Percentiles rank a stretch among this genome's conserved stretches.
phyloP scores from a whole-genome alignment of 2,113 vertebrate genomes.

The Malaclemys terrapin region DNA sequence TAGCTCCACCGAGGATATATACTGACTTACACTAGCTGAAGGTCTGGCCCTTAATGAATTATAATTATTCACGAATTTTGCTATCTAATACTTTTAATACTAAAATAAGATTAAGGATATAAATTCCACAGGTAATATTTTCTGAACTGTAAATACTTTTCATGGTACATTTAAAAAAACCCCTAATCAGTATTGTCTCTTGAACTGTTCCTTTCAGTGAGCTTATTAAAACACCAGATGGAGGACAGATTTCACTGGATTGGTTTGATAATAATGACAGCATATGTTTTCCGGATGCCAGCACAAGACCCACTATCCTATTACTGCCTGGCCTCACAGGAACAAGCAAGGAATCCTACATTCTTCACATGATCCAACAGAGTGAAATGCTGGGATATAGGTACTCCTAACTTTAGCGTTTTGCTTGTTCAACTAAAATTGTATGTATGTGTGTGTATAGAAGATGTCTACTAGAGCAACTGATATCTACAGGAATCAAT shows the following conservation, averaged over 20 bases:
- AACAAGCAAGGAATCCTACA: conserved; percentile 97
- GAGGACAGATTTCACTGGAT: conserved; percentile 98
- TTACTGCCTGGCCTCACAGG: conserved; percentile 95
- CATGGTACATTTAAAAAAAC: neutral
- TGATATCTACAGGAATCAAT: conserved; percentile 2
- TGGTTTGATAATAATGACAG: conserved; percentile 96
- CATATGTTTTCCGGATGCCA: conserved; percentile 82
- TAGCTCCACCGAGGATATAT: neutral
- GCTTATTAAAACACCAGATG: conserved; percentile 96
- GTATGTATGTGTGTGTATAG: neutral
- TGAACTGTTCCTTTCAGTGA: conserved; percentile 87
- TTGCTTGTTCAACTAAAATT: neutral
- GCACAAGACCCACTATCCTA: conserved; percentile 91
- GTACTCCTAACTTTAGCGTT: conserved; percentile 75
- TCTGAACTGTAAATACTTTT: neutral
- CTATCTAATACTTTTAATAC: neutral
- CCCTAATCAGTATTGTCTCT: conserved; percentile 48
- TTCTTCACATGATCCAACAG: conserved; percentile 97
- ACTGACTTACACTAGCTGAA: neutral
- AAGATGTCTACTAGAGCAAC: neutral
- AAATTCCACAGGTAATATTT: neutral
- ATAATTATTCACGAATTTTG: neutral
- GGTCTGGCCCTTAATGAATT: neutral
- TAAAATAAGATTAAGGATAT: neutral
- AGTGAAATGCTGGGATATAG: conserved; percentile 94